Conservation (phyloP, 1,140 invertebrate genomes). For the Drosophila yakuba region DNA sequence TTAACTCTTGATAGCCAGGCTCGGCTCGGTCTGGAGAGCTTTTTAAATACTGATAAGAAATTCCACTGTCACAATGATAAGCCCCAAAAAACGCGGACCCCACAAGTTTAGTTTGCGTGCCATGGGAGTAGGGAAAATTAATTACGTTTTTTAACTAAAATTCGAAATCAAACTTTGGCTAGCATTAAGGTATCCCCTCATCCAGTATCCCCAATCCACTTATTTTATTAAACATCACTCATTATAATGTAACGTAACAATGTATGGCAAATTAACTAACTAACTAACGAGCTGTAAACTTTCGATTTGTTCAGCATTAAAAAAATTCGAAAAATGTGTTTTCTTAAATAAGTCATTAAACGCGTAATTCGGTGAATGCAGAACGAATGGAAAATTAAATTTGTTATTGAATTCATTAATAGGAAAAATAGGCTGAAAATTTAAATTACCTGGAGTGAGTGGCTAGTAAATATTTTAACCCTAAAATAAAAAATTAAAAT, state of each 20-base stretch:
- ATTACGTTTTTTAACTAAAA: background rate
- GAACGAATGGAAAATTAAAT: no score
- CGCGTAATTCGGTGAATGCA: background rate
- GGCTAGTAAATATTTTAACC: background rate
- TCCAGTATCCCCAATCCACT: no score
- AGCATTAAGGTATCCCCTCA: no score
- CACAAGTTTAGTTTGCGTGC: slow-evolving; percentile 18
- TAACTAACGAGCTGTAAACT: background rate
- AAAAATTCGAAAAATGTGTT: background rate
- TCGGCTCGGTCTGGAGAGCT: slow-evolving; percentile 17
- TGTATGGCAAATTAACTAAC: background rate
- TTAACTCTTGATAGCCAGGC: slow-evolving; percentile 29
- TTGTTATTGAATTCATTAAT: background rate
- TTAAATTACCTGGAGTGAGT: background rate
- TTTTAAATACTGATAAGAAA: slow-evolving; percentile 51
- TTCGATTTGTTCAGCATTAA: background rate
- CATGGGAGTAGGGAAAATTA: slow-evolving; percentile 18
- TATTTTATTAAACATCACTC: background rate
- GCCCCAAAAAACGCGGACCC: slow-evolving; percentile 10
- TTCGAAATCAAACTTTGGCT: background rate
- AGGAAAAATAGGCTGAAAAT: background rate
- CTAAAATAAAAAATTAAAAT: background rate
- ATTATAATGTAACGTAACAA: background rate
- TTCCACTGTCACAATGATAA: slow-evolving; percentile 39
- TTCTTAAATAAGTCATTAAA: background rate